Evolutionary conservation across 1,140 invertebrate species (phyloP).

Genomic region (Microplitis demolitor): DNA sequence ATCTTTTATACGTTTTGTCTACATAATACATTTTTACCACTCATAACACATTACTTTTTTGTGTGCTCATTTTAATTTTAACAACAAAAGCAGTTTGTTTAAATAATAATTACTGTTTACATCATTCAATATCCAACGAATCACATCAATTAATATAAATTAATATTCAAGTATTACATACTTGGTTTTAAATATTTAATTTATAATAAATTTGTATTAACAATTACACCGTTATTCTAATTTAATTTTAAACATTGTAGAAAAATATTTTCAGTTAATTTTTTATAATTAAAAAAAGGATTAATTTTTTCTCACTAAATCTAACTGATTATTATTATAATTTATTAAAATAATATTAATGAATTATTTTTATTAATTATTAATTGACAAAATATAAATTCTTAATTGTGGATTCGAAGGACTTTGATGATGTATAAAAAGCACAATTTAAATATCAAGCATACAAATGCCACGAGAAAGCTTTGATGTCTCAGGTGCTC

Average conservation of each 20-base stretch:
- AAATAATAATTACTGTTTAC: neutral
- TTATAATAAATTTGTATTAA: slow-evolving; percentile 4
- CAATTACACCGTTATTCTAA: neutral
- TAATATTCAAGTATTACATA: slow-evolving; percentile 5
- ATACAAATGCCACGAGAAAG: slow-evolving; percentile 6
- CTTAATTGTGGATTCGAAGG: neutral
- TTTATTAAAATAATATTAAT: neutral
- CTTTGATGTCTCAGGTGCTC: slow-evolving; percentile 11
- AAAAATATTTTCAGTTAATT: slow-evolving; percentile 44
- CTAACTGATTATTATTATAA: no score
- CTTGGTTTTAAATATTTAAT: neutral
- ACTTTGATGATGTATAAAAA: neutral
- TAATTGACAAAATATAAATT: no score
- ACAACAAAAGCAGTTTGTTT: neutral
- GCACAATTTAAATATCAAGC: slow-evolving; percentile 11
- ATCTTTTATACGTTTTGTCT: neutral
- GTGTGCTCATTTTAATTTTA: neutral
- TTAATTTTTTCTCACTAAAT: no score
- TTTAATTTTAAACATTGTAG: slow-evolving; percentile 42
- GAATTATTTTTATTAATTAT: neutral
- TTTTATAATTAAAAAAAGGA: no score
- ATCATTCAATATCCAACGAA: neutral
- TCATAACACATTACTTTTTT: neutral
- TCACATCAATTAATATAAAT: neutral
- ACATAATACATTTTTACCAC: neutral